Conservation (phyloP, 2,797 vertebrate species). For the Parambassis ranga region DNA sequence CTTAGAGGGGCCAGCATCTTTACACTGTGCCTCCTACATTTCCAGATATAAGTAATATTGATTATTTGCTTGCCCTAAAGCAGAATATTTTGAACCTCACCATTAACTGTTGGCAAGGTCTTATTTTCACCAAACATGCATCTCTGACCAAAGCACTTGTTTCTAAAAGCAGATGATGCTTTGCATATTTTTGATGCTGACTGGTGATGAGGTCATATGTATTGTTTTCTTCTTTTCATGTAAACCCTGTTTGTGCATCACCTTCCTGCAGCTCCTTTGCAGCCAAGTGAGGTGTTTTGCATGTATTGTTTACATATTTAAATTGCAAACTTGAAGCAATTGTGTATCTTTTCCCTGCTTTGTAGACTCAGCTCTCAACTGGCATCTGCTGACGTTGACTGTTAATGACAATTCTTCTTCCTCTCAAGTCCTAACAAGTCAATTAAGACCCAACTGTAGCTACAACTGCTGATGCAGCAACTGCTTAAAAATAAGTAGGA, state of each 20-base stretch:
- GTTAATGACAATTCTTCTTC: background rate
- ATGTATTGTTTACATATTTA: too few species aligned
- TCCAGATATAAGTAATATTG: too few species aligned
- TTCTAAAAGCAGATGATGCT: background rate
- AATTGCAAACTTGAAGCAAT: background rate
- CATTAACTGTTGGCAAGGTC: background rate
- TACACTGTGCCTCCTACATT: too few species aligned
- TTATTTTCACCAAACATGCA: background rate
- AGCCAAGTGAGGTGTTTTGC: background rate
- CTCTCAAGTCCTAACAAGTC: background rate
- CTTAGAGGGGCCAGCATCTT: too few species aligned
- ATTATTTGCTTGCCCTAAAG: too few species aligned
- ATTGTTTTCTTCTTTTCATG: background rate
- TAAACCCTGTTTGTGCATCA: background rate
- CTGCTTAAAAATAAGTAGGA: slow-evolving; percentile 22
- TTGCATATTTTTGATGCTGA: slow-evolving; percentile 1
- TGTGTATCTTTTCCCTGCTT: background rate
- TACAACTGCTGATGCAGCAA: slow-evolving; percentile 10
- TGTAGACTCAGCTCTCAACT: too few species aligned
- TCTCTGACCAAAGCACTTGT: background rate
- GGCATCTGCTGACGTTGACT: too few species aligned
- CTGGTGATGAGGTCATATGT: background rate
- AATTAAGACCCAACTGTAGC: background rate
- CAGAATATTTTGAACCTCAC: background rate
- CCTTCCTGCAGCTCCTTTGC: background rate